Conservation (phyloP, 1,140 invertebrate species). For the Bombus impatiens region DNA sequence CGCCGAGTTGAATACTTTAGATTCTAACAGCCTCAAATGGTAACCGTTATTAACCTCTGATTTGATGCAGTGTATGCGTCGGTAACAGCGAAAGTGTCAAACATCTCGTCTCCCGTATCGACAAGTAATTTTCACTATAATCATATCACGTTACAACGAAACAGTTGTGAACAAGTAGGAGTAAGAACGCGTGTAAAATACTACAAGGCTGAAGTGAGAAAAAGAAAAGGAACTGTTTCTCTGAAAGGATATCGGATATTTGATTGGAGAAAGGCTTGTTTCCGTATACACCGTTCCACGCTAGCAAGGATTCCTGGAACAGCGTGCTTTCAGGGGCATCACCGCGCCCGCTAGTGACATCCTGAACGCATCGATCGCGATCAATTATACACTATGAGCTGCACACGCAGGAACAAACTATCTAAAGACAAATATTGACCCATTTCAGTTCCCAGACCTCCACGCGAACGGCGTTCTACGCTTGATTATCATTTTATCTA, state of each 20-base stretch:
- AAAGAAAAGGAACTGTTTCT: not conserved
- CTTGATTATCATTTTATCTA: slow-evolving; percentile 15
- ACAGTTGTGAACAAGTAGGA: not conserved
- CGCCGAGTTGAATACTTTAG: not conserved
- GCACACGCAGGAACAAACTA: slow-evolving; percentile 43
- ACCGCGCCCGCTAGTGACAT: not conserved
- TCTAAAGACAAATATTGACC: slow-evolving; percentile 46
- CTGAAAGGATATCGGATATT: not conserved
- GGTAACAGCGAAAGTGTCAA: not conserved
- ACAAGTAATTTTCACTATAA: not conserved
- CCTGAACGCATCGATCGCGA: slow-evolving; percentile 31
- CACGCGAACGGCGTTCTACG: not conserved
- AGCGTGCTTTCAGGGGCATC: slow-evolving; percentile 1
- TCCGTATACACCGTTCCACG: not conserved
- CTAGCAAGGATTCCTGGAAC: not conserved
- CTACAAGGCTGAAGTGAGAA: not conserved
- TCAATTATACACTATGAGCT: slow-evolving; percentile 20
- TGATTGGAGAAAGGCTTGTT: not conserved
- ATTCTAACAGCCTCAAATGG: too few species aligned
- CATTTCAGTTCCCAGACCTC: slow-evolving; percentile 1
- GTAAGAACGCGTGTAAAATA: not conserved
- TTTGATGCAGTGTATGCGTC: not conserved
- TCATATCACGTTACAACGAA: too few species aligned
- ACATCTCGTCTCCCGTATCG: not conserved
- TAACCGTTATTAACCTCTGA: not conserved